These are phyloP conservation scores for Macaria notata DNA, from an alignment of 2,888 invertebrate genomes.

Conservation along the genomic window DNA sequence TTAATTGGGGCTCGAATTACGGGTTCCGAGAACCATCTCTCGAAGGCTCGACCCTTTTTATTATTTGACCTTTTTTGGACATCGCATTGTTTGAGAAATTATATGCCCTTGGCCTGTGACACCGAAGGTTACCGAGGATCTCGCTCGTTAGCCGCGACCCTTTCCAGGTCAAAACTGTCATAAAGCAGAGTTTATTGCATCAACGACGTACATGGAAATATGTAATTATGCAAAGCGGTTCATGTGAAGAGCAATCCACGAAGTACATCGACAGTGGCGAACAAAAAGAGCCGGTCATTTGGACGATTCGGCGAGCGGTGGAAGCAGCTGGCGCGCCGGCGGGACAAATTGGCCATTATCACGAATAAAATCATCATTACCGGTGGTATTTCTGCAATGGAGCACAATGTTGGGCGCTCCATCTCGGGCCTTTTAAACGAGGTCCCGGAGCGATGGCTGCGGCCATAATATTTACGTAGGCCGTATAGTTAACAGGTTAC, in stretches of 20 bases:
- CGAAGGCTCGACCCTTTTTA: conserved; percentile 45
- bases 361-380: conserved; percentile 35
- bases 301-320: conserved; percentile 30
- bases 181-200: conserved; percentile 12
- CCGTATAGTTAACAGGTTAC: conserved; percentile 56
- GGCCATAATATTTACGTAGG: conserved; percentile 61
- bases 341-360: conserved; percentile 35
- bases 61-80: conserved; percentile 49
- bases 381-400: conserved; percentile 21
- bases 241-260: conserved; percentile 3
- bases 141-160: conserved; percentile 9
- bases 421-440: conserved; percentile 24
- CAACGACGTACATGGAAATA: conserved; percentile 8
- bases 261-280: conserved; percentile 6
- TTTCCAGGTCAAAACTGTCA: conserved; percentile 6
- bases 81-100: conserved; percentile 30
- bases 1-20: conserved; percentile 78
- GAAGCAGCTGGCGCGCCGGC: conserved; percentile 21
- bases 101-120: conserved; percentile 35
- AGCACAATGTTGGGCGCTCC: conserved; percentile 31
- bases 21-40: conserved; percentile 55
- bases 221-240: conserved; percentile 17
- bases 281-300: conserved; percentile 14
- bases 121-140: conserved; percentile 19
- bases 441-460: conserved; percentile 52